Conservation (phyloP, 2,888 invertebrate genomes). For the Formica aserva region DNA sequence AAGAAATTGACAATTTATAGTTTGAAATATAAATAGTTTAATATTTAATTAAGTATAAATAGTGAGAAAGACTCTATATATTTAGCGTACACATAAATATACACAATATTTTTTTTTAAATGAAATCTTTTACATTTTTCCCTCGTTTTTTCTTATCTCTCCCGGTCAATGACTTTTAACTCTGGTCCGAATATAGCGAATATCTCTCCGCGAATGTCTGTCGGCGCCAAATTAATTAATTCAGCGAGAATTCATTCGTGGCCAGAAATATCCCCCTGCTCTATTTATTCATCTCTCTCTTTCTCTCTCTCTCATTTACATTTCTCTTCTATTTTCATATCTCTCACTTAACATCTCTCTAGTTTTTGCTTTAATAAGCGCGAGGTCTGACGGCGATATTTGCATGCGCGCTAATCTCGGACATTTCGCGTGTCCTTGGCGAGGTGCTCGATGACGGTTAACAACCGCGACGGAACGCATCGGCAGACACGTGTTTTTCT, state of each 20-base stretch:
- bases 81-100: background rate
- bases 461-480: slow-evolving; percentile 3
- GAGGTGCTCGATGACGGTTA: background rate
- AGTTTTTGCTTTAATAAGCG: slow-evolving; percentile 1
- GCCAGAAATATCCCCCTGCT: background rate
- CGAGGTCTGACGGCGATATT: slow-evolving; percentile 3
- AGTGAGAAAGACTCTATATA: background rate
- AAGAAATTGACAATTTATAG: background rate
- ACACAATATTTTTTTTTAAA: background rate
- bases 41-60: too few species aligned
- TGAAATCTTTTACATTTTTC: background rate
- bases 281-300: slow-evolving; percentile 10
- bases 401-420: background rate
- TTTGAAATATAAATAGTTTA: background rate
- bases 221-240: slow-evolving; percentile 30
- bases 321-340: slow-evolving; percentile 15
- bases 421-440: slow-evolving; percentile 12
- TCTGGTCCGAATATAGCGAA: background rate
- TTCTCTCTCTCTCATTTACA: background rate
- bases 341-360: background rate
- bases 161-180: background rate
- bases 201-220: background rate
- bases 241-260: background rate
- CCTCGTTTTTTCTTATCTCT: background rate
- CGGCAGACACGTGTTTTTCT: background rate